Base-by-base conservation (phyloP, 2,113 vertebrate genomes). In the Neodon shergylaensis region DNA sequence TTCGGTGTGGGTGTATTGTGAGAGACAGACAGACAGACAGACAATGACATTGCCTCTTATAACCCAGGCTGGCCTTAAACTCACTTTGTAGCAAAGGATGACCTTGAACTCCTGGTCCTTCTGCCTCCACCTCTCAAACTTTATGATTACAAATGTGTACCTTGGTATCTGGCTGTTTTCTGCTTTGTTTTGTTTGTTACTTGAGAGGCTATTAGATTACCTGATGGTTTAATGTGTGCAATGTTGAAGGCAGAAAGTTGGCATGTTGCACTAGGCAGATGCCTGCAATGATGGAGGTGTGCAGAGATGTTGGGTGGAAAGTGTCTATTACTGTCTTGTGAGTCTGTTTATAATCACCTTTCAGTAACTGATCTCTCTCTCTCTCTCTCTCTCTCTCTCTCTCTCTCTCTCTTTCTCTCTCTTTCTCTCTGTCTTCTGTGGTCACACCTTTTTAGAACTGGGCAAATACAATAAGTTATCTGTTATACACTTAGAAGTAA, bases 401-500 rank as follows among this genome's bases (percentile, higher is more conserved):
- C 11, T 66, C 31, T 14, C 66, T 68, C 66, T 68, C 66, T 33
- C 4, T 68, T 31, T 68, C 2, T 68, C 33, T 36, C 2, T 70
- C 66, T 70, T 0, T 68, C 31, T 33, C 1, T 70, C 66, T 70
- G 5, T 68, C 31, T 58, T 16, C 17, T 16, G 19, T 58, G 58
- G 19, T 58, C 6, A 21, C 58, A 58, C 36, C 54, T 93, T 96
- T 85, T 13, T 94, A 88, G 81, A 90, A 49, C 66, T 93, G 44
- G 66, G 77, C 14, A 85, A 90, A 58, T 89, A 36, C 42, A 47
- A 49, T 79, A 96, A 95, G 58, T 85, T 44, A 49, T 88, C 54
- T 94, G 95, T 96, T 73, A 85, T 39, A 92, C 92, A 96, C 93
- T 92, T 93, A 96, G 65, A 92, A 95, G 79, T 81, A 36, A 52